A percentile compares a stretch with the other conserved stretches of the same genome.
These are phyloP conservation scores for Coleophora flavipennella DNA, from an alignment of 2,888 invertebrate genomes.

Conservation along the genomic window DNA sequence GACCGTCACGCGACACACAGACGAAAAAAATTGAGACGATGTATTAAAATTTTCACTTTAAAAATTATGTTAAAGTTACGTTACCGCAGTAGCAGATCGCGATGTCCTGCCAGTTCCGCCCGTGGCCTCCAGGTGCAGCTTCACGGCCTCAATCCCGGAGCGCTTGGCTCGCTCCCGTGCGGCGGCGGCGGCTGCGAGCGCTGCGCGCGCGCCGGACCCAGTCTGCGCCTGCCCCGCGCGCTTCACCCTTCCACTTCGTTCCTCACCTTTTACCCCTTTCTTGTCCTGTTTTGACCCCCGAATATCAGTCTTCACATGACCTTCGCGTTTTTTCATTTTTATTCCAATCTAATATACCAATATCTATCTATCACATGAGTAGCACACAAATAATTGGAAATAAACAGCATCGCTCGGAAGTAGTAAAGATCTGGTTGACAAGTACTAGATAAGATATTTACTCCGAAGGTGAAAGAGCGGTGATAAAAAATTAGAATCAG, in stretches of 20 bases:
- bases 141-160: constrained; percentile 61
- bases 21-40: too few species aligned
- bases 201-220: too few species aligned
- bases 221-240: constrained; percentile 14
- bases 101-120: constrained; percentile 60
- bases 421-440: constrained; percentile 14
- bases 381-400: constrained; percentile 14
- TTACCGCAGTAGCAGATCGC: constrained; percentile 59
- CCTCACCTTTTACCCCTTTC: constrained; percentile 25
- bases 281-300: constrained; percentile 24
- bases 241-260: constrained; percentile 24
- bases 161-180: constrained; percentile 38
- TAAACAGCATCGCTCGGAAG: constrained; percentile 33
- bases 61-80: neutral
- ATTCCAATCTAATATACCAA: constrained; percentile 14
- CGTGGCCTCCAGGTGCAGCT: constrained; percentile 50
- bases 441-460: constrained; percentile 54
- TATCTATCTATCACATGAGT: constrained; percentile 14
- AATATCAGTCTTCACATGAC: constrained; percentile 31
- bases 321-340: constrained; percentile 57
- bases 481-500: constrained; percentile 54
- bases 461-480: constrained; percentile 46
- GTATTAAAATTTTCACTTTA: too few species aligned
- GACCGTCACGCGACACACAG: too few species aligned
- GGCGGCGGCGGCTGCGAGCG: too few species aligned